Evolutionary conservation across 2,888 invertebrate genomes (phyloP).

Genomic region (Imbricaverruca yamaguchii): DNA sequence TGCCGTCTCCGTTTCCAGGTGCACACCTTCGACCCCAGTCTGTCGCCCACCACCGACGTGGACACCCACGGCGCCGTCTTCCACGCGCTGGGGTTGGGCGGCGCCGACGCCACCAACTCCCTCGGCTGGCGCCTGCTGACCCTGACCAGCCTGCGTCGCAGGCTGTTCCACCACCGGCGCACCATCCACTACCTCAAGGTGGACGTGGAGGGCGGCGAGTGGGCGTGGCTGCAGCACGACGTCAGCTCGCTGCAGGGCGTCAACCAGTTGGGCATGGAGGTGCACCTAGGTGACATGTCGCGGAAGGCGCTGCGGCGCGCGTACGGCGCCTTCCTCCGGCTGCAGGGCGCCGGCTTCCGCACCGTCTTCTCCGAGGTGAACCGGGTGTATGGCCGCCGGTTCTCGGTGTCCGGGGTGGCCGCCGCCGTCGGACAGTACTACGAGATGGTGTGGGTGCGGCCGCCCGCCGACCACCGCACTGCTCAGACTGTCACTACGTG

Average conservation of each 20-base stretch:
- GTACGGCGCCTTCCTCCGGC: not conserved
- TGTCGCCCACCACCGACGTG: too few species aligned
- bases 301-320: not conserved
- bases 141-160: too few species aligned
- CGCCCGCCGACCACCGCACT: not conserved
- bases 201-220: constrained; percentile 42
- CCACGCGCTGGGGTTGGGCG: too few species aligned
- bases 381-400: not conserved
- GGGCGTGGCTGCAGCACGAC: constrained; percentile 33
- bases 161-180: not conserved
- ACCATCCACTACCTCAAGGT: constrained; percentile 42
- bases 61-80: too few species aligned
- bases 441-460: not conserved
- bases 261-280: constrained; percentile 8
- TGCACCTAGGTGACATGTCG: not conserved
- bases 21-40: too few species aligned
- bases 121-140: too few species aligned
- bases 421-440: not conserved
- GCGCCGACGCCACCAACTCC: too few species aligned
- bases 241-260: not conserved
- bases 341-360: not conserved
- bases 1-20: too few species aligned
- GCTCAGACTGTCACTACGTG: too few species aligned
- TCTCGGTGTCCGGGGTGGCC: not conserved
- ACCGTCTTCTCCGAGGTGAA: not conserved